Evolutionary conservation across 1,140 invertebrate genomes (phyloP), one percentile per base, ranked within the genome.

Genomic region (Pemphigus obesinymphae): DNA sequence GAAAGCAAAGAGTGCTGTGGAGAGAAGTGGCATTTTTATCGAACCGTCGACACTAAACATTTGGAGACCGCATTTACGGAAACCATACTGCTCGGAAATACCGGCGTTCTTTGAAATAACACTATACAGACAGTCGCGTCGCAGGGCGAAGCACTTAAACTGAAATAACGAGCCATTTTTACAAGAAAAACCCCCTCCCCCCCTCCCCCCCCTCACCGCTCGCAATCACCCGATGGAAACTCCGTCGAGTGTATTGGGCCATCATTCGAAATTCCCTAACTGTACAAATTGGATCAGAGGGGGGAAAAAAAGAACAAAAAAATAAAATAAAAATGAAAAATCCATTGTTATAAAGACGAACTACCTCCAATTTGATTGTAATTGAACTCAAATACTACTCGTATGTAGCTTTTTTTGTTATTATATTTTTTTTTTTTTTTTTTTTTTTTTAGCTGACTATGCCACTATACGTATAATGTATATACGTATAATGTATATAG

Each of bases 291-390:
- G 50, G 50, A 70, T 70, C 17, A 45, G 7, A 58, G 23, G 23
- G 11, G 1, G 7, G n/a, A 40, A n/a, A 40, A 40, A 34, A 37
- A 1, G 29, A 1, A 63, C 6, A 66, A 8, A 66, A 3, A 17
- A 5, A 13, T 17, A 66, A 5, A 6, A 37, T 20, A 11, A n/a
- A n/a, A n/a, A n/a, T n/a, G 17, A 45, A 34, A 53, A 53, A 75
- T 53, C 31, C 48, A 31, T 75, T 75, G 72, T 75, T 55, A n/a
- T n/a, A 58, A 53, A 20, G 34, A 13, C 34, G 50, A 17, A 37
- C 70, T 55, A 76, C n/a, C 73, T 55, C 50, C 23, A 76, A 76
- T 76, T 76, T 58, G 73, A 76, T 58, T 37, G 50, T 58, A 58
- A 58, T 40, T 20, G 50, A 58, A 76, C 20, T 76, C 50, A 40